phyloP scores from a whole-genome alignment of 1,140 invertebrate genomes.

The Hylaeus anthracinus region DNA sequence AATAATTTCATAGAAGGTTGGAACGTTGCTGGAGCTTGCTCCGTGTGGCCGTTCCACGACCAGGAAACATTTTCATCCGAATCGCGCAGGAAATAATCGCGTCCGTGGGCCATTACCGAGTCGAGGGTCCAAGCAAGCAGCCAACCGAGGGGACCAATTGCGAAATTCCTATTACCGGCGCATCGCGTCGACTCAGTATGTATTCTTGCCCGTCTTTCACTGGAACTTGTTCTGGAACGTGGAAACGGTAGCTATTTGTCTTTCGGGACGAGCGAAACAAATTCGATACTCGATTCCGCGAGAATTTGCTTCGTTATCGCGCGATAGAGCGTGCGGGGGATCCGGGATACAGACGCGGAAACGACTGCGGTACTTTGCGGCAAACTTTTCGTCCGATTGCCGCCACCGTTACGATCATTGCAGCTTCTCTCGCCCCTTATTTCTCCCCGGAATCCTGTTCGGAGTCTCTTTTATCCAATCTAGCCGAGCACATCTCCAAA shows the following conservation, averaged over 20 bases:
- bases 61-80: conserved; percentile 34
- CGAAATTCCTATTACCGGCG: neutral
- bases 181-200: too few relatives aligned
- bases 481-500: conserved; percentile 12
- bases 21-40: neutral
- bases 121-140: neutral
- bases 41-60: conserved; percentile 17
- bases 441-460: conserved; percentile 19
- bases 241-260: too few relatives aligned
- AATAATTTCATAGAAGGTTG: too few relatives aligned
- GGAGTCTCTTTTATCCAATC: conserved; percentile 41
- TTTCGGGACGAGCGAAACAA: neutral
- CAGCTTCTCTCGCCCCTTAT: neutral
- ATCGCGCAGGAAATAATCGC: conserved; percentile 39
- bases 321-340: neutral
- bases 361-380: conserved; percentile 8
- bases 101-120: neutral
- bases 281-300: neutral
- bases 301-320: conserved; percentile 6
- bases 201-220: too few relatives aligned
- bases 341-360: neutral
- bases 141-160: neutral
- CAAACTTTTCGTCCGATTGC: conserved; percentile 28
- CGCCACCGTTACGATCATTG: conserved; percentile 37
- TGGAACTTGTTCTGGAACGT: neutral